These are phyloP conservation scores for Lacanobia wlatinum DNA, from an alignment of 2,888 invertebrate species.

Conservation along the genomic window DNA sequence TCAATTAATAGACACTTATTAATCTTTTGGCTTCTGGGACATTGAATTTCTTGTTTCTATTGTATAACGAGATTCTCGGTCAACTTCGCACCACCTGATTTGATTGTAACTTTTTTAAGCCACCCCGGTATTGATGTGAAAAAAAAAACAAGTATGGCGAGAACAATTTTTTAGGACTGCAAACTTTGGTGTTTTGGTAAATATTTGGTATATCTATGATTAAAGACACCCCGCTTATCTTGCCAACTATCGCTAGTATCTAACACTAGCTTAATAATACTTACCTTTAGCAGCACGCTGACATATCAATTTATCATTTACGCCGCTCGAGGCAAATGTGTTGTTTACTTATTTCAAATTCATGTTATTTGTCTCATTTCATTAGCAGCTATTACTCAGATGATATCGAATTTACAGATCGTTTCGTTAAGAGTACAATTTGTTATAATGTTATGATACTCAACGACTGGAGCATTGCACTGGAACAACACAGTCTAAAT, in stretches of 20 bases:
- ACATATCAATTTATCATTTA: slow-evolving; percentile 65
- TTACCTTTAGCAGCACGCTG: slow-evolving; percentile 36
- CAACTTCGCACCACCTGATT: too few relatives aligned
- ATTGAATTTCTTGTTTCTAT: too few relatives aligned
- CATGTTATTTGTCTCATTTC: slow-evolving; percentile 65
- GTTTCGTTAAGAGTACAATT: slow-evolving; percentile 46
- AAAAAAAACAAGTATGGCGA: too few relatives aligned
- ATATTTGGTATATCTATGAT: slow-evolving; percentile 1
- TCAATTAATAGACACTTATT: too few relatives aligned
- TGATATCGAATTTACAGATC: slow-evolving; percentile 58
- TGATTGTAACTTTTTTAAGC: too few relatives aligned
- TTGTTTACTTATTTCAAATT: slow-evolving; percentile 59
- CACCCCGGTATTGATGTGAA: too few relatives aligned
- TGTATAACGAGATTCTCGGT: too few relatives aligned
- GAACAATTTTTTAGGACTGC: too few relatives aligned
- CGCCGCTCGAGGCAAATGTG: slow-evolving; percentile 56
- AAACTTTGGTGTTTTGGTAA: neutral
- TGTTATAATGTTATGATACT: slow-evolving; percentile 31
- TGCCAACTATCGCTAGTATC: neutral
- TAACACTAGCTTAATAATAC: slow-evolving; percentile 38
- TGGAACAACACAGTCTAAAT: too few relatives aligned
- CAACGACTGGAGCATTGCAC: neutral
- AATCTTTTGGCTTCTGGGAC: too few relatives aligned
- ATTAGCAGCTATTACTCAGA: slow-evolving; percentile 60
- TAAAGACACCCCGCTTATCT: slow-evolving; percentile 23